A percentile compares a stretch with the other conserved stretches of the same genome.
Conservation (phyloP, 2,888 invertebrate species). For the Lasioglossum oenotherae region DNA sequence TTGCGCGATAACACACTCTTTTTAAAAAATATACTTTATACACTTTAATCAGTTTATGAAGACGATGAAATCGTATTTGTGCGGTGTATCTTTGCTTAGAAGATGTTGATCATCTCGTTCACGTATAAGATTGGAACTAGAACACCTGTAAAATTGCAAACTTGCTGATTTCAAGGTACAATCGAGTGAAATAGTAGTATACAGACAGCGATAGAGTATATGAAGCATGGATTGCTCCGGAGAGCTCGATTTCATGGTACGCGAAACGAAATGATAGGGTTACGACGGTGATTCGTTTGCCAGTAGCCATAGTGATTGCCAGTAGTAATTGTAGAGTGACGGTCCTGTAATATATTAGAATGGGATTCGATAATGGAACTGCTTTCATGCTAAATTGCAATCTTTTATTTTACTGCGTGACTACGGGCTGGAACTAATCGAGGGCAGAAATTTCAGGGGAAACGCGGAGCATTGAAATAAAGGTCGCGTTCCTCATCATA, state of each 20-base stretch:
- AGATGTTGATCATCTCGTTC: neutral
- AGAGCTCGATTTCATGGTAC: conserved; percentile 59
- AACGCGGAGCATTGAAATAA: neutral
- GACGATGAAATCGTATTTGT: neutral
- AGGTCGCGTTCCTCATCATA: neutral
- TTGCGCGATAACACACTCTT: too few relatives aligned
- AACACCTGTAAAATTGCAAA: neutral
- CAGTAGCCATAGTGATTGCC: conserved; percentile 36
- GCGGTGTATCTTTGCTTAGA: neutral
- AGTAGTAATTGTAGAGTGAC: conserved; percentile 22
- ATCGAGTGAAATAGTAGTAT: neutral
- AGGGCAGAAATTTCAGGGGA: conserved; percentile 13
- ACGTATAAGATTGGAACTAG: neutral
- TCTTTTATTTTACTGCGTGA: conserved; percentile 31
- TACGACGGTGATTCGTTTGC: conserved; percentile 56
- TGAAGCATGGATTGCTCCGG: conserved; percentile 40
- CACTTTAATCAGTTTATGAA: too few relatives aligned
- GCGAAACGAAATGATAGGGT: conserved; percentile 66
- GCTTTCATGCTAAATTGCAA: conserved; percentile 39
- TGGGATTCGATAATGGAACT: conserved; percentile 52
- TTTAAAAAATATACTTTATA: too few relatives aligned
- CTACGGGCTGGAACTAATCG: neutral
- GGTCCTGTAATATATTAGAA: conserved; percentile 41
- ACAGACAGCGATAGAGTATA: conserved; percentile 35
- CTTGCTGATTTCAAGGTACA: neutral